Evolutionary conservation across 2,888 invertebrate genomes (phyloP), one percentile per base, ranked within the genome.

Genomic region (Drosophila suboccidentalis): DNA sequence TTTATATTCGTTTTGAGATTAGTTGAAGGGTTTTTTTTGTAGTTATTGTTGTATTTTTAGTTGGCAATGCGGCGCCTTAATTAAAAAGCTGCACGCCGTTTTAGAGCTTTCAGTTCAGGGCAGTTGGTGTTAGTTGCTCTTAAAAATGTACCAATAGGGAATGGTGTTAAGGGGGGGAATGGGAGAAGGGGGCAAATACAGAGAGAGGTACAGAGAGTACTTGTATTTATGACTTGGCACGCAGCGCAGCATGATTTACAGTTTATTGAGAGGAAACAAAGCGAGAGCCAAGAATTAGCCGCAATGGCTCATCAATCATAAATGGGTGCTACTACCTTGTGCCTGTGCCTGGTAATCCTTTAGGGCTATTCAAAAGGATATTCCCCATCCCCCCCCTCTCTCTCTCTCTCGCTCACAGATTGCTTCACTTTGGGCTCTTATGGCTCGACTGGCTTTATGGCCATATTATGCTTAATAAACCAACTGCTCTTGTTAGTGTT

Each of bases 171-270:
- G 32, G 8, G 13, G 22, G 44, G n/a, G 29, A 15, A 36, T 9
- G 41, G 39, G 13, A 8, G 29, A 3, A 29, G 6, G 2, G 49
- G 1, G 36, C 15, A 39, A 72, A 68, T 67, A 49, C 22, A 26
- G 29, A 29, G 29, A 29, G 47, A 53, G 65, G 71, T 61, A 64
- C 22, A 26, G 26, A 26, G 26, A 26, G 71, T 67, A 77, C 54
- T 79, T 76, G 87, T 84, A 84, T 84, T 88, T 84, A 84, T 88
- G 84, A 88, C 84, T 84, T 86, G 84, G 89, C 89, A 88, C 84
- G 84, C 86, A 88, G 79, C 57, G 75, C 64, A 57, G 75, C 81
- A 89, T 85, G 84, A 85, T 85, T 85, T 85, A 85, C 87, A 83
- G 84, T 80, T 88, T 86, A 75, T 86, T 75, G 80, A 82, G 82